Conservation (phyloP, 2,888 invertebrate genomes). For the Chalcosyrphus nemorum region DNA sequence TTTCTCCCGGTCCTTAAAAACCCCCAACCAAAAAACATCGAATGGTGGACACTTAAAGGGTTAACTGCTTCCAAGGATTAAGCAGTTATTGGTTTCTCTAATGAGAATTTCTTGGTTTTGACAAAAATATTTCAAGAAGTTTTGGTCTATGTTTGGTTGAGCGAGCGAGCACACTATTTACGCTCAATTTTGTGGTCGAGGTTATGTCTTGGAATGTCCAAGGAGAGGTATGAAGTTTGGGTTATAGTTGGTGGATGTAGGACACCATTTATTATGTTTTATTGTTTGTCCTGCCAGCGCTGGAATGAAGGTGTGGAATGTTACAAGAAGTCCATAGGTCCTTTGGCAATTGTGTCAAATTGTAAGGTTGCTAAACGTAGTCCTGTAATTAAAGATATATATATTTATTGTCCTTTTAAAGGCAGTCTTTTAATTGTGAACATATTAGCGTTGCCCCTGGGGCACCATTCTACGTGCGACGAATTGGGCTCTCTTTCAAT, state of each 20-base stretch:
- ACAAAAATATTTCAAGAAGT: constrained; percentile 55
- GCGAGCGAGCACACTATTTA: background rate
- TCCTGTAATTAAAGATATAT: background rate
- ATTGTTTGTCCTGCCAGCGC: constrained; percentile 1
- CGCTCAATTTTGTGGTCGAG: constrained; percentile 55
- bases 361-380: background rate
- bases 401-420: too few relatives aligned
- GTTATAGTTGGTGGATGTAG: constrained; percentile 8
- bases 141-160: background rate
- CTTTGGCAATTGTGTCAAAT: background rate
- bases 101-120: constrained; percentile 79
- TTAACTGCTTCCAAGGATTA: constrained; percentile 76
- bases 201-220: constrained; percentile 64
- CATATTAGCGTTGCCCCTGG: too few relatives aligned
- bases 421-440: too few relatives aligned
- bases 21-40: constrained; percentile 53
- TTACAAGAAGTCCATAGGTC: background rate
- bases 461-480: too few relatives aligned
- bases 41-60: constrained; percentile 46
- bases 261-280: constrained; percentile 58
- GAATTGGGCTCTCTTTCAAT: too few relatives aligned
- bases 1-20: constrained; percentile 30
- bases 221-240: background rate
- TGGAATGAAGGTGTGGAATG: constrained; percentile 7
- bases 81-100: constrained; percentile 82